Base-by-base conservation (phyloP, 2,888 invertebrate genomes). In the Opisthograptis luteolata region DNA sequence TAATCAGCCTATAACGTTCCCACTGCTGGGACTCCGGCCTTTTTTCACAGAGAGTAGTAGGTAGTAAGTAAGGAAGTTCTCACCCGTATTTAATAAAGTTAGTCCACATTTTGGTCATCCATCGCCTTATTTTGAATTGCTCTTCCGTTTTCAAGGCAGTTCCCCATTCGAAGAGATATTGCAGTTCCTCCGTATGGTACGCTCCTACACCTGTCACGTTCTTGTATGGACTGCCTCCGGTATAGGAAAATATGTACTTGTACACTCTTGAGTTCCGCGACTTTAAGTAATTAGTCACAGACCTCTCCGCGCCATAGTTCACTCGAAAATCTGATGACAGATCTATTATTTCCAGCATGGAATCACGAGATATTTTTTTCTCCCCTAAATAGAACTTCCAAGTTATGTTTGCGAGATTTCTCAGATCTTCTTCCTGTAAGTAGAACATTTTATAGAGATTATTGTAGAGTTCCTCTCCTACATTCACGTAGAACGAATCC, bases 21-120 rank as follows among this genome's bases (percentile, higher is more conserved):
- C n/a, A n/a, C n/a, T n/a, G n/a, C n/a, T n/a, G n/a, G n/a, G n/a
- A n/a, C n/a, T n/a, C n/a, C n/a, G n/a, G n/a, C n/a, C n/a, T n/a
- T n/a, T n/a, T n/a, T n/a, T n/a, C n/a, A n/a, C n/a, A n/a, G n/a
- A n/a, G n/a, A n/a, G n/a, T n/a, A n/a, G n/a, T n/a, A n/a, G n/a
- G n/a, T n/a, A 25, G 2, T 17, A 3, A n/a, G 24, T 1, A n/a
- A 2, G 8, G 1, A n/a, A 25, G 14, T n/a, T 63, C 75, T 64
- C 39, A 80, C 81, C 78, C 76, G 49, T 66, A 64, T 60, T 81
- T 83, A 0, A 76, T 73, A 43, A 85, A 82, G 36, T 84, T 79
- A 0, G 71, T 64, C 76, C 81, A 81, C 66, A 80, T 48, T 0
- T 54, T 61, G 0, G 73, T 71, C 70, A 80, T 73, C 7, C 61